Evolutionary conservation across 2,113 vertebrate species (phyloP).

Genomic region (Paramormyrops kingsleyae): DNA sequence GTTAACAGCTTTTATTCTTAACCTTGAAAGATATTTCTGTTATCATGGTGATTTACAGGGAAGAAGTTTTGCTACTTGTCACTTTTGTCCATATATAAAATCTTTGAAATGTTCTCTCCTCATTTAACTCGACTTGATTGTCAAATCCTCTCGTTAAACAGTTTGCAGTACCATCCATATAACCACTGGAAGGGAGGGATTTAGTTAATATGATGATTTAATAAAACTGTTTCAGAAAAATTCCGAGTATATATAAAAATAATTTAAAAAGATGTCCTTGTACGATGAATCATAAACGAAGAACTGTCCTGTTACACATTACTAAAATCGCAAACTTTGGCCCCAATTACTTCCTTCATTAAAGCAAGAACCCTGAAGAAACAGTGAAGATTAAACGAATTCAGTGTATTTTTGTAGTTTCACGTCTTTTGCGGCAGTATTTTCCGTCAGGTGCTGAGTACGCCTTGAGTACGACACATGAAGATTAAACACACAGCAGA

Average conservation of each 20-base stretch:
- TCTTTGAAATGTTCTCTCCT: neutral
- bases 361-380: neutral
- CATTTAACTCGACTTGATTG: neutral
- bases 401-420: neutral
- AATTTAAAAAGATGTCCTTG: neutral
- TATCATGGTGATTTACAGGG: neutral
- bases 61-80: neutral
- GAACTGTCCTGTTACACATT: neutral
- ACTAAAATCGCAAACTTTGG: neutral
- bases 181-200: neutral
- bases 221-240: neutral
- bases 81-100: neutral
- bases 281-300: neutral
- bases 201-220: neutral
- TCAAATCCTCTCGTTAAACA: neutral
- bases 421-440: neutral
- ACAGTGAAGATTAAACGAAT: neutral
- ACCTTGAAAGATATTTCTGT: neutral
- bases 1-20: neutral
- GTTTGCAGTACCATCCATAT: neutral
- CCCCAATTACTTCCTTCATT: neutral
- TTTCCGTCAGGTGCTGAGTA: neutral
- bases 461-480: neutral
- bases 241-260: neutral
- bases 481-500: neutral